phyloP scores from a whole-genome alignment of 1,140 invertebrate species.

The Maconellicoccus hirsutus region DNA sequence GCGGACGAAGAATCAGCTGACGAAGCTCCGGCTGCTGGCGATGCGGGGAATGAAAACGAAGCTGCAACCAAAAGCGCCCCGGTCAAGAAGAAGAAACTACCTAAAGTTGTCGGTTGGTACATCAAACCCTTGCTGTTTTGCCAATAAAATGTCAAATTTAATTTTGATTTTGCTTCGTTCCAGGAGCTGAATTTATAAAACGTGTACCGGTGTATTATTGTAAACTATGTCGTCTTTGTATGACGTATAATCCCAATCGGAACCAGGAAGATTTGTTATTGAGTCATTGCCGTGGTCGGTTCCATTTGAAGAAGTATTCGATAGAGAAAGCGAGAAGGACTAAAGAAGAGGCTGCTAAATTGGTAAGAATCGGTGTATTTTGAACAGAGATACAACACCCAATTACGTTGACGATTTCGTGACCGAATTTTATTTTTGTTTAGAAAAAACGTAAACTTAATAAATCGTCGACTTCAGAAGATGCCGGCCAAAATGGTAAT shows the following conservation, averaged over 20 bases:
- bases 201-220: conserved; percentile 57
- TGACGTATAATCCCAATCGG: conserved; percentile 42
- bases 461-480: background rate
- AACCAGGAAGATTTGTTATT: conserved; percentile 39
- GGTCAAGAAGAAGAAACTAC: conserved; percentile 17
- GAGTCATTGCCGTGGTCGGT: conserved; percentile 29
- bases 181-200: conserved; percentile 59
- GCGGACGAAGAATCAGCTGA: conserved; percentile 43
- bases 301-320: conserved; percentile 29
- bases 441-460: background rate
- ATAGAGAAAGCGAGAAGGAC: background rate
- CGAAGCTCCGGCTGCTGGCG: background rate
- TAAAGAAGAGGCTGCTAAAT: background rate
- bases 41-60: background rate
- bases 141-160: background rate
- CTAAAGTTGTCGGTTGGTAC: background rate
- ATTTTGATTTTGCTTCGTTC: conserved; percentile 10
- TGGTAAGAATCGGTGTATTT: too few species aligned
- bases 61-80: background rate
- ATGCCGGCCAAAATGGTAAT: background rate
- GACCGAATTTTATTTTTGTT: background rate
- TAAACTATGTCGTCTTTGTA: conserved; percentile 58
- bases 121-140: too few species aligned
- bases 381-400: too few species aligned
- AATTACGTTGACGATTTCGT: background rate